A percentile compares a stretch with the other conserved stretches of the same genome.
Evolutionary conservation across 2,888 invertebrate species (phyloP).

Genomic region (Dynastes hyllus): DNA sequence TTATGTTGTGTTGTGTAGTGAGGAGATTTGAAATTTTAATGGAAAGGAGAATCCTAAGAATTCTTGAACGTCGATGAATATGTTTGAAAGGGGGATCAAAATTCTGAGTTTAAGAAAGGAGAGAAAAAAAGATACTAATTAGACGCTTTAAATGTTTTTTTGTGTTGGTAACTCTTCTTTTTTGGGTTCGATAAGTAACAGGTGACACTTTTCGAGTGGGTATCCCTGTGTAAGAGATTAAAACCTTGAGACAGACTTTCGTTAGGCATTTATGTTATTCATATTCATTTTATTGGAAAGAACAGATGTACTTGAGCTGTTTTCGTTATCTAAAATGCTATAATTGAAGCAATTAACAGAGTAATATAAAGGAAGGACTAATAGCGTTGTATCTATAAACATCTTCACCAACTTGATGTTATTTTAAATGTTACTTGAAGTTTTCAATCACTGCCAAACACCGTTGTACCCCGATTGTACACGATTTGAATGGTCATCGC

Average conservation of each 20-base stretch:
- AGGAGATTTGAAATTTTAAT: conserved; percentile 24
- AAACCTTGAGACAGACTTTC: background rate
- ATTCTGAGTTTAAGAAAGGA: no score
- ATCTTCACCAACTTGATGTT: no score
- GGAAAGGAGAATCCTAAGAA: conserved; percentile 13
- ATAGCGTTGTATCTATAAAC: background rate
- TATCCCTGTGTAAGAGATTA: background rate
- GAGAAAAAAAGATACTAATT: background rate
- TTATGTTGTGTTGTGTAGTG: conserved; percentile 2
- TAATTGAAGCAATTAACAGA: background rate
- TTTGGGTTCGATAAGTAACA: background rate
- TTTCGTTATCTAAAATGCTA: conserved; percentile 3
- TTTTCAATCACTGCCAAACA: no score
- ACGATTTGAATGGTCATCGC: no score
- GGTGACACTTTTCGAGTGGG: background rate
- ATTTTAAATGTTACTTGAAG: no score
- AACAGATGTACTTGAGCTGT: conserved; percentile 6
- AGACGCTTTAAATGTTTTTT: background rate
- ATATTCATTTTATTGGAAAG: conserved; percentile 6
- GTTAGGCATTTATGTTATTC: conserved; percentile 19
- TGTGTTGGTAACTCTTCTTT: no score
- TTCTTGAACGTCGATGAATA: background rate
- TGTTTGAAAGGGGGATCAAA: no score
- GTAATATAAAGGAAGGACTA: background rate
- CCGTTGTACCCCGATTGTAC: no score